Evolutionary conservation across 2,113 vertebrate species (phyloP).

Genomic region (Hyla sarda): DNA sequence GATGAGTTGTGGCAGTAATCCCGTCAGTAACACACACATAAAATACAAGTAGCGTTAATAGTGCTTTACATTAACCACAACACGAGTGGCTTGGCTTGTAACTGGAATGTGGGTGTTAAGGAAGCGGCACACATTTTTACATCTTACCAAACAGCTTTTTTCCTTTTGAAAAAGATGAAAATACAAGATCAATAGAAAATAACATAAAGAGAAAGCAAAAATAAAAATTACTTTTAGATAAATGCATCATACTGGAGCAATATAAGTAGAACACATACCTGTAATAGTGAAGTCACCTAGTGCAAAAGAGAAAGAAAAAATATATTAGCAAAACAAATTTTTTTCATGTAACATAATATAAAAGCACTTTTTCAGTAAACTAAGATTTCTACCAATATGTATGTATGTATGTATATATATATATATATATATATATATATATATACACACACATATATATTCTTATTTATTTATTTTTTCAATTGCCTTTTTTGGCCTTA

Average conservation of each 20-base stretch:
- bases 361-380: too few relatives aligned
- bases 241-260: background rate
- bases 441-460: too few relatives aligned
- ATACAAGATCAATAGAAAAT: constrained; percentile 64
- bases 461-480: too few relatives aligned
- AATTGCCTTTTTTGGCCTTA: background rate
- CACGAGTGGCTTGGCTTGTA: constrained; percentile 41
- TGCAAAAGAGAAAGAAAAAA: constrained; percentile 62
- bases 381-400: too few relatives aligned
- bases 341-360: background rate
- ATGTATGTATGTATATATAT: too few relatives aligned
- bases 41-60: constrained; percentile 61
- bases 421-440: too few relatives aligned
- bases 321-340: constrained; percentile 64
- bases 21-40: background rate
- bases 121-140: background rate
- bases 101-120: constrained; percentile 44
- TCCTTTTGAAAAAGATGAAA: constrained; percentile 70
- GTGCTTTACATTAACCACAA: constrained; percentile 58
- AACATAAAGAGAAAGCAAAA: background rate
- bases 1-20: background rate
- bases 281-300: constrained; percentile 83
- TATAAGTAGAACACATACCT: constrained; percentile 73
- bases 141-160: constrained; percentile 79
- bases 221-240: background rate